Evolutionary conservation across 2,113 vertebrate species (phyloP).

Genomic region (Mobula hypostoma): DNA sequence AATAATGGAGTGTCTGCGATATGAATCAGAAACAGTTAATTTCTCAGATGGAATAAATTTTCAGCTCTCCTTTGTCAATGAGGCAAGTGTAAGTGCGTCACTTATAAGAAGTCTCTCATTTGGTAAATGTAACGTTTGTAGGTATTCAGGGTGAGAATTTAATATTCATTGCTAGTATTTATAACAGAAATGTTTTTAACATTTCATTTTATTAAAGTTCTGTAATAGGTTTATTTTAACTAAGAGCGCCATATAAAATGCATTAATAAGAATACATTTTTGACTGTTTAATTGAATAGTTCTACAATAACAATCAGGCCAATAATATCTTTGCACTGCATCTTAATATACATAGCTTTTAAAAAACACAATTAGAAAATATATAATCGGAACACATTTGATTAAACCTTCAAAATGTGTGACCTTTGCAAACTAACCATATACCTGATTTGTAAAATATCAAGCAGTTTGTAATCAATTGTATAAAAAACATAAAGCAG

Average conservation of each 20-base stretch:
- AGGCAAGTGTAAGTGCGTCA: constrained; percentile 5
- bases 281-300: neutral
- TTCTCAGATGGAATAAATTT: constrained; percentile 17
- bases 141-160: neutral
- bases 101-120: constrained; percentile 3
- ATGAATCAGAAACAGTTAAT: constrained; percentile 6
- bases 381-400: neutral
- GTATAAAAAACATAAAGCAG: no score
- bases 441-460: neutral
- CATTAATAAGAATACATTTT: neutral
- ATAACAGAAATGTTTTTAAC: neutral
- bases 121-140: neutral
- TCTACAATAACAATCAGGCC: neutral
- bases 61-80: neutral
- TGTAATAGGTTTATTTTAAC: neutral
- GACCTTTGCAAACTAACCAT: neutral
- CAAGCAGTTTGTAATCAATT: neutral
- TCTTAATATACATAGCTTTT: neutral
- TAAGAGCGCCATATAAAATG: neutral
- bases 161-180: neutral
- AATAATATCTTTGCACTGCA: neutral
- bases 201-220: neutral
- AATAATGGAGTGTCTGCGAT: neutral
- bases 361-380: neutral
- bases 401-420: neutral